Evolutionary conservation across 2,888 invertebrate genomes (phyloP).

Genomic region (Lasioglossum villosulum): DNA sequence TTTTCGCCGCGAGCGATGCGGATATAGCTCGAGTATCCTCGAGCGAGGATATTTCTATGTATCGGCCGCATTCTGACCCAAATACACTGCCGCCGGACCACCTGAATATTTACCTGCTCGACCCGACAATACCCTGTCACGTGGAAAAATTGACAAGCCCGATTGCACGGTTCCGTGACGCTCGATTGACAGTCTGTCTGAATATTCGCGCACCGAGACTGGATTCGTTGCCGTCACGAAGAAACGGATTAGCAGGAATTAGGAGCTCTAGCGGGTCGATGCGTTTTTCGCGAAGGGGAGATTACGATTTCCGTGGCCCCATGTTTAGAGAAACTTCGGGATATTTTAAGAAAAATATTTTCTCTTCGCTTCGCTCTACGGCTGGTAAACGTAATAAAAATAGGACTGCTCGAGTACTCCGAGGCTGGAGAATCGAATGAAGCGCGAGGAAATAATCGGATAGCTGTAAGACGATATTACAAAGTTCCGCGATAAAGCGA

Average conservation of each 20-base stretch:
- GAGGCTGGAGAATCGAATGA: neutral
- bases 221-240: neutral
- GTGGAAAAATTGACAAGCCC: neutral
- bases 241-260: neutral
- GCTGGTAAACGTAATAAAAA: too few relatives aligned
- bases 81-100: neutral
- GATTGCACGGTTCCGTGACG: neutral
- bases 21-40: constrained; percentile 20
- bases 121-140: neutral
- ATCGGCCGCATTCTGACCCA: neutral
- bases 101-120: neutral
- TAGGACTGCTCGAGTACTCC: neutral
- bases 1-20: constrained; percentile 41
- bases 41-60: constrained; percentile 2
- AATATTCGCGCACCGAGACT: neutral
- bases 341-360: too few relatives aligned
- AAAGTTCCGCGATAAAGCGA: neutral
- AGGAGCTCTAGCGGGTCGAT: neutral
- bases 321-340: too few relatives aligned
- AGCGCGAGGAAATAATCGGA: neutral
- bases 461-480: neutral
- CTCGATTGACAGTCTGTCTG: neutral
- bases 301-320: too few relatives aligned
- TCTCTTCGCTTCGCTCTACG: too few relatives aligned
- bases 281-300: neutral